Conservation (phyloP, 2,113 vertebrate species). For the Paralichthys olivaceus region DNA sequence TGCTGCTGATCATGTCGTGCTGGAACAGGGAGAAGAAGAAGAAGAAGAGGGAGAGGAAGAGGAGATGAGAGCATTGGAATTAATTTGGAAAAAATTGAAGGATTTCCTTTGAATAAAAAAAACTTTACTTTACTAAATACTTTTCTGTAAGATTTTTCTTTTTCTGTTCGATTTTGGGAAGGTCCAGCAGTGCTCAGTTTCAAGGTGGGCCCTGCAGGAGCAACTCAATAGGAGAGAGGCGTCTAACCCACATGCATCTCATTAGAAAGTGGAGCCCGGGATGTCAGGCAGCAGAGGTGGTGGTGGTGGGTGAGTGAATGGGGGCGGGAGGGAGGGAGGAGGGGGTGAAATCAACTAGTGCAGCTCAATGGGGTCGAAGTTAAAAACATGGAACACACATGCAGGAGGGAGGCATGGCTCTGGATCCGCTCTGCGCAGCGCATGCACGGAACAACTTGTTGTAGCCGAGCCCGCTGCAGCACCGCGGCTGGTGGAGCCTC, state of each 20-base stretch:
- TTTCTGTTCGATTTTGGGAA: not conserved
- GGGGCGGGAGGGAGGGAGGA: slow-evolving; percentile 56
- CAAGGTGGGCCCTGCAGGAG: slow-evolving; percentile 89
- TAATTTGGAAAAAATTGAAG: slow-evolving; percentile 78
- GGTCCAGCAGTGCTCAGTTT: slow-evolving; percentile 86
- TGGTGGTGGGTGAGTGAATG: not conserved
- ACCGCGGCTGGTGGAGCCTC: not conserved
- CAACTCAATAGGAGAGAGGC: slow-evolving; percentile 68
- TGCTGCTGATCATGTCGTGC: slow-evolving; percentile 99
- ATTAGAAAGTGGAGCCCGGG: slow-evolving; percentile 83
- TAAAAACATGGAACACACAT: slow-evolving; percentile 25
- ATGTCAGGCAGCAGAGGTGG: slow-evolving; percentile 82
- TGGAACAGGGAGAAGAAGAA: slow-evolving; percentile 80
- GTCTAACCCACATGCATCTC: slow-evolving; percentile 98
- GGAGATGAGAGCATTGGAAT: slow-evolving; percentile 86
- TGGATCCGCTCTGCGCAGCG: slow-evolving; percentile 13
- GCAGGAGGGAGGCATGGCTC: not conserved
- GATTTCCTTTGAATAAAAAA: slow-evolving; percentile 77
- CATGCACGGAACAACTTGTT: not conserved
- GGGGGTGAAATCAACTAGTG: slow-evolving; percentile 64
- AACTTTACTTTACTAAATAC: slow-evolving; percentile 91
- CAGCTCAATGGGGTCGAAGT: slow-evolving; percentile 22
- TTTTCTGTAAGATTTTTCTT: slow-evolving; percentile 32
- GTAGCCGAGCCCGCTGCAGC: not conserved
- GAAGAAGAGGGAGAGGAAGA: slow-evolving; percentile 55